Conservation (phyloP, 2,113 vertebrate species). For the Aegithalos caudatus region DNA sequence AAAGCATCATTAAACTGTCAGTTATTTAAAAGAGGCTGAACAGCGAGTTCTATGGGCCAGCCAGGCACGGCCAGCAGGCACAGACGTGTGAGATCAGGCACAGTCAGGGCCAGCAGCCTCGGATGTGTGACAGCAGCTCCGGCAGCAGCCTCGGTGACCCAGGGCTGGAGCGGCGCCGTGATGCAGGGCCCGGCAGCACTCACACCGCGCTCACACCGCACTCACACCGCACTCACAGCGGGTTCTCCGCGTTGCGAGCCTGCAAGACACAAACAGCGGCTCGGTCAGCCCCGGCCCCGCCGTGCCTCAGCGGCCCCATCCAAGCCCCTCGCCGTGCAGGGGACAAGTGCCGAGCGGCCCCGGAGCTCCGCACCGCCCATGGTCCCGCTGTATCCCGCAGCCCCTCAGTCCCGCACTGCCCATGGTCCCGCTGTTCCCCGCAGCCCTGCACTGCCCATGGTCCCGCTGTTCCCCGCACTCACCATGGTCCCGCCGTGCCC, state of each 20-base stretch:
- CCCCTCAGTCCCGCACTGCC: neutral
- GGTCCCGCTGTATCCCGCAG: no score
- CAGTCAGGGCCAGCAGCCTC: neutral
- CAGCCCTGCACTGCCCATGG: neutral
- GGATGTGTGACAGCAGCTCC: fast-evolving
- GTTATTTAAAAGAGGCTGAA: neutral
- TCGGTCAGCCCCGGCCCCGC: neutral
- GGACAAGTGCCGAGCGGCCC: no score
- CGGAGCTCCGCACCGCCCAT: neutral
- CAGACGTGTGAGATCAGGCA: fast-evolving
- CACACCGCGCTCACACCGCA: no score
- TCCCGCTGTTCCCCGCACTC: neutral
- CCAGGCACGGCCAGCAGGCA: neutral
- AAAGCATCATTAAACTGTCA: fast-evolving
- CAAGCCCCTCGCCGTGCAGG: no score
- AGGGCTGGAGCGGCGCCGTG: fast-evolving
- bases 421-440: neutral
- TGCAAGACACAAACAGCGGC: neutral
- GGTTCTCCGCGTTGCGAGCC: neutral
- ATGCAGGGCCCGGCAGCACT: neutral
- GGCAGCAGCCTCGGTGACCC: neutral
- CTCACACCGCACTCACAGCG: no score
- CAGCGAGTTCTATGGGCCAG: fast-evolving
- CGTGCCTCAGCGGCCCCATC: no score
- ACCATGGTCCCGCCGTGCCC: neutral